phyloP scores from a whole-genome alignment of 2,113 vertebrate species.

The Puma concolor region DNA sequence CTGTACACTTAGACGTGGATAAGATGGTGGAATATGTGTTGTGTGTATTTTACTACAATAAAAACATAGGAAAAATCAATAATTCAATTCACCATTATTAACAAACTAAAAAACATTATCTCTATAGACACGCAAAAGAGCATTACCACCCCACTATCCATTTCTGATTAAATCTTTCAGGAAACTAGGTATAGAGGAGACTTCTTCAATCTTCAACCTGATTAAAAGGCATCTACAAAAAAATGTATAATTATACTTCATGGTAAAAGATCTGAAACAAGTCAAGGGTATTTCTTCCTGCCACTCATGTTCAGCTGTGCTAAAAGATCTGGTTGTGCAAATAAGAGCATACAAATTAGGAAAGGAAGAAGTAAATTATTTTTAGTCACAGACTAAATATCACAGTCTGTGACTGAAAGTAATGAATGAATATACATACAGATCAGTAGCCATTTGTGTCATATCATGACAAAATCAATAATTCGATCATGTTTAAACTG shows the following conservation, averaged over 20 bases:
- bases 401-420: too few relatives aligned
- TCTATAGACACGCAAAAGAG: neutral
- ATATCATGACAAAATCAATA: neutral
- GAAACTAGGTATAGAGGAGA: neutral
- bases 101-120: neutral
- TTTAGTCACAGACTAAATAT: neutral
- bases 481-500: neutral
- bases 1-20: neutral
- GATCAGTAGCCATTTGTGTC: neutral
- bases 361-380: neutral
- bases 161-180: neutral
- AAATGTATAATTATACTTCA: neutral
- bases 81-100: neutral
- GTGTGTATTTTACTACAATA: neutral
- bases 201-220: neutral
- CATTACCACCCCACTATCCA: neutral
- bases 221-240: neutral
- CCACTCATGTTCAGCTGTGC: neutral
- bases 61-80: neutral
- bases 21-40: neutral
- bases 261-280: neutral
- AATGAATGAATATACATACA: neutral
- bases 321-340: neutral
- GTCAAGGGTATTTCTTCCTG: neutral
- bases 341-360: neutral